Evolutionary conservation across 2,797 vertebrate genomes (phyloP), one percentile per base, ranked within the genome.

Genomic region (Microhierax caerulescens): DNA sequence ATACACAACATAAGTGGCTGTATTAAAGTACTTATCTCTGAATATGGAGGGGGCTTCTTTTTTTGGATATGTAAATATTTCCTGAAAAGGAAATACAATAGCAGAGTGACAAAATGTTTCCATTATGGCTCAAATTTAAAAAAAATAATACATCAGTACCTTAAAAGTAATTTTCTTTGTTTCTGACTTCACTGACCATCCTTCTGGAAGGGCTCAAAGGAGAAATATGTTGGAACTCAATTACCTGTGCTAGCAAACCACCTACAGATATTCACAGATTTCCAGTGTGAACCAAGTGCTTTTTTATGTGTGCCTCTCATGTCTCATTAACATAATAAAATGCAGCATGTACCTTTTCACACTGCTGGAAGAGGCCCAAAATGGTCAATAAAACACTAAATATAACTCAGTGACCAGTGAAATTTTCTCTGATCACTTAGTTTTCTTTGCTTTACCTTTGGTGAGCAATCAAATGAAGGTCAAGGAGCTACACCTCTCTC

Each of bases 21-120:
- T 93, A 93, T 94, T 95, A 89, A 95, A 95, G 83, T 95, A 92
- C 96, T 95, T 95, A 93, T 90, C 90, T 95, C 69, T 24, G 70
- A 96, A 85, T 77, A 95, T 97, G 94, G 74, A 97, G 95, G 95
- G 91, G 86, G 76, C 65, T 97, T 95, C 95, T 97, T 97, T 97
- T 97, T 97, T 91, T 86, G 87, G 94, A 83, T 96, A 91, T 96
- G 88, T 92, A 98, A 97, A 96, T 95, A 98, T 92, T 97, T 80
- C 96, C 96, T 97, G 98, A 97, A 97, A 98, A 98, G 93, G 97
- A 94, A 97, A 95, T 91, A 88, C 90, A 97, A 94, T 76, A 97
- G 90, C 47, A 95, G 94, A 95, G 69, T 94, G 89, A 93, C 79
- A 96, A 95, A 97, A 91, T 65, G 47, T 95, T 96, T 96, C 92